Evolutionary conservation across 2,113 vertebrate species (phyloP).

Genomic region (Halichoeres trimaculatus): DNA sequence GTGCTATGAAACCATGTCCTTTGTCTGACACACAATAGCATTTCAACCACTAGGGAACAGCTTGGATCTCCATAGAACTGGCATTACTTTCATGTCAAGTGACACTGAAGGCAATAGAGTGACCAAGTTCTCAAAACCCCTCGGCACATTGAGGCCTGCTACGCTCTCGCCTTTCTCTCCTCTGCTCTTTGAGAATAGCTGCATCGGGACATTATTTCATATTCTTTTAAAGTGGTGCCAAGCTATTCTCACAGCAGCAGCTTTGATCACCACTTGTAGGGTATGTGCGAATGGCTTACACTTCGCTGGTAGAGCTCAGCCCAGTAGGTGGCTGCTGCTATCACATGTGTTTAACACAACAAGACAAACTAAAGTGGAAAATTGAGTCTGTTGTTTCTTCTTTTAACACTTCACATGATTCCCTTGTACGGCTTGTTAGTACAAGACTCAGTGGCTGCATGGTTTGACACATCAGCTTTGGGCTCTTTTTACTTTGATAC

Average conservation of each 20-base stretch:
- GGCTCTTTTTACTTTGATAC: constrained; percentile 6
- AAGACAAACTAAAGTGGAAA: constrained; percentile 32
- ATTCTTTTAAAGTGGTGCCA: constrained; percentile 74
- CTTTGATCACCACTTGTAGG: constrained; percentile 73
- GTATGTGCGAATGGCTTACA: constrained; percentile 39
- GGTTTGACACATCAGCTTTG: constrained; percentile 16
- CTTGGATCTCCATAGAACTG: constrained; percentile 75
- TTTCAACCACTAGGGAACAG: constrained; percentile 71
- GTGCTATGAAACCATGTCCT: constrained; percentile 72
- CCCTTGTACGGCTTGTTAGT: neutral
- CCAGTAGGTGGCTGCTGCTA: constrained; percentile 5
- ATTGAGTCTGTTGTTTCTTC: constrained; percentile 20
- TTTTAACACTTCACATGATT: constrained; percentile 14
- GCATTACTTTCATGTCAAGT: constrained; percentile 78
- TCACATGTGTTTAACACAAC: constrained; percentile 45
- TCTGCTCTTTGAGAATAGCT: constrained; percentile 55
- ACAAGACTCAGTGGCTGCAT: neutral
- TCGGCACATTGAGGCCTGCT: constrained; percentile 38
- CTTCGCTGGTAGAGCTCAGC: constrained; percentile 29
- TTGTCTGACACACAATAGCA: constrained; percentile 80
- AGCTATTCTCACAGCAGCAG: constrained; percentile 55
- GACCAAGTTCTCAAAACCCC: constrained; percentile 61
- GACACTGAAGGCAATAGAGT: constrained; percentile 74
- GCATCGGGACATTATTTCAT: constrained; percentile 72
- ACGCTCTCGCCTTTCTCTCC: constrained; percentile 39